Conservation (phyloP, 2,888 invertebrate species). For the Pristionchus japonicus region DNA sequence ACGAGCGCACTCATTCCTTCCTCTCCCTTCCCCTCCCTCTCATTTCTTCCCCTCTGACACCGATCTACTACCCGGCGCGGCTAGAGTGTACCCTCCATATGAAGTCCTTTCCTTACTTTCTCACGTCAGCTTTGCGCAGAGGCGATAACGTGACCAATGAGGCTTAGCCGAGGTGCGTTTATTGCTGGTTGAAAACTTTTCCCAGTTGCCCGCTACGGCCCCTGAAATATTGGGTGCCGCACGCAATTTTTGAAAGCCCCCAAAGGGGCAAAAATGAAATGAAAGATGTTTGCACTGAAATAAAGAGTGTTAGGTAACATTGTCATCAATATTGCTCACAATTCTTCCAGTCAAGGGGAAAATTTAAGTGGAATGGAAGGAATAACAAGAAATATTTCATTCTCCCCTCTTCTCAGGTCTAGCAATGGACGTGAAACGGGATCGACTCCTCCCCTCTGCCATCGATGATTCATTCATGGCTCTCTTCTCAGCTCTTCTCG, state of each 20-base stretch:
- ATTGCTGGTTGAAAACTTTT: slow-evolving; percentile 72
- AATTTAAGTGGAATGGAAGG: too few species aligned
- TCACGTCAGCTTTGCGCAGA: slow-evolving; percentile 60
- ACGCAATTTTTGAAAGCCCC: slow-evolving; percentile 70
- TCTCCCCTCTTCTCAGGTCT: slow-evolving; percentile 58
- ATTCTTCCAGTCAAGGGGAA: too few species aligned
- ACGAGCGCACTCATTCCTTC: too few species aligned
- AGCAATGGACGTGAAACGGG: slow-evolving; percentile 71
- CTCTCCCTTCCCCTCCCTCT: too few species aligned
- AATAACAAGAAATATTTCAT: slow-evolving; percentile 20
- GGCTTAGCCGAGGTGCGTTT: slow-evolving; percentile 71
- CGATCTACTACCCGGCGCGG: too few species aligned
- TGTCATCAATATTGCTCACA: too few species aligned
- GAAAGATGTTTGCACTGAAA: too few species aligned
- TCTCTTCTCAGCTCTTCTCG: slow-evolving; percentile 66
- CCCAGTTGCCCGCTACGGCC: slow-evolving; percentile 66
- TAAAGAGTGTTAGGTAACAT: too few species aligned
- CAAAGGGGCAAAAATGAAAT: slow-evolving; percentile 42
- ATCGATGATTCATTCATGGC: slow-evolving; percentile 67
- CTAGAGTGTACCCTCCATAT: not conserved
- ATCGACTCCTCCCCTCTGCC: slow-evolving; percentile 67
- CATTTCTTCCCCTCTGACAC: not conserved
- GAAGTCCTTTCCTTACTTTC: not conserved
- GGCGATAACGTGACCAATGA: slow-evolving; percentile 71
- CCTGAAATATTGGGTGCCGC: slow-evolving; percentile 68